Conservation (phyloP, 2,113 vertebrate species). For the Rhea pennata region DNA sequence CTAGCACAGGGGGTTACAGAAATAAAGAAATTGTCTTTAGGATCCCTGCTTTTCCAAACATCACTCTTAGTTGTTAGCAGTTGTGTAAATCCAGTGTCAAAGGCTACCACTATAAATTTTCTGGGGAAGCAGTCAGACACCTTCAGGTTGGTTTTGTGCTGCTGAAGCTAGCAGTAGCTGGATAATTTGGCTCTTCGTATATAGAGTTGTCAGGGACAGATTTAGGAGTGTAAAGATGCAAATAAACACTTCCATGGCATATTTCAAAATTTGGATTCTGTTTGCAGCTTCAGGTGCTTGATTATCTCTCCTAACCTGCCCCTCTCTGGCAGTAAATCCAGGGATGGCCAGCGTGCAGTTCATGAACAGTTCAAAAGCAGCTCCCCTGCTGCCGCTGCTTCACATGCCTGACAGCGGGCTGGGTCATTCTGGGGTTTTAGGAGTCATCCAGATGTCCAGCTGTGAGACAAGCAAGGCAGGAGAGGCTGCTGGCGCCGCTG, state of each 20-base stretch:
- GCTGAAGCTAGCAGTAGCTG: not conserved
- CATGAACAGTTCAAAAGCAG: not conserved
- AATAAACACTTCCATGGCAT: not conserved
- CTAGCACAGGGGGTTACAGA: not conserved
- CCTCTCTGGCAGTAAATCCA: not conserved
- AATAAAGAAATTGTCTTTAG: not conserved
- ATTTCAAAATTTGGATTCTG: not conserved
- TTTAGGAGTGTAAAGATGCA: not conserved
- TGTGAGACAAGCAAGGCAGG: not conserved
- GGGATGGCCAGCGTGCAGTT: too few species aligned
- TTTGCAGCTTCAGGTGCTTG: not conserved
- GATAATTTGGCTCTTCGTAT: accelerated
- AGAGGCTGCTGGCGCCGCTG: not conserved
- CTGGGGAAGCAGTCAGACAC: not conserved
- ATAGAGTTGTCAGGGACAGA: not conserved
- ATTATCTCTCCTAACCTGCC: not conserved
- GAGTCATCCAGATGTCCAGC: accelerated
- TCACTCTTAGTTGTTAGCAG: not conserved
- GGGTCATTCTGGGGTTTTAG: accelerated
- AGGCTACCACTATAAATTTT: not conserved
- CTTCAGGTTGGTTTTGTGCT: not conserved
- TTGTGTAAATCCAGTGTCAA: not conserved
- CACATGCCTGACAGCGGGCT: not conserved
- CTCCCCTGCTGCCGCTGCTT: not conserved
- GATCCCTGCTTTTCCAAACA: not conserved